phyloP scores from a whole-genome alignment of 2,113 vertebrate genomes.

The Bubalus kerabau region DNA sequence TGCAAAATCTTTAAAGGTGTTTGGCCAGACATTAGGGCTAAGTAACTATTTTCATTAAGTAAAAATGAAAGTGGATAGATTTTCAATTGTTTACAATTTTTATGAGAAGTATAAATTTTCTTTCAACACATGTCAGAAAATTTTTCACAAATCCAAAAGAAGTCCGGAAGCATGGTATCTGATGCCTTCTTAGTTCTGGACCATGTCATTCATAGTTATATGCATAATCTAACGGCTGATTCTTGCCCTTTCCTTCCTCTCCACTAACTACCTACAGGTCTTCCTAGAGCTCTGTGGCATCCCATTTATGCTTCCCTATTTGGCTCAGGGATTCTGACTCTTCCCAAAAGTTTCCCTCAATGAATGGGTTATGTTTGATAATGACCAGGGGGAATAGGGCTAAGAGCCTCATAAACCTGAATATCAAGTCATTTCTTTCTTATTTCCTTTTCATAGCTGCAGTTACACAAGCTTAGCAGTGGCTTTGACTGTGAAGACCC shows the following conservation, averaged over 20 bases:
- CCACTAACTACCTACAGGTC: neutral
- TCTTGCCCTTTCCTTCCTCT: neutral
- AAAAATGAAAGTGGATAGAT: neutral
- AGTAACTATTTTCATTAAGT: neutral
- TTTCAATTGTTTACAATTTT: neutral
- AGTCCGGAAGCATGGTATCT: neutral
- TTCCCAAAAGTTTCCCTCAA: neutral
- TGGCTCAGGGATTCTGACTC: neutral
- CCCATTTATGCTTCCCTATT: neutral
- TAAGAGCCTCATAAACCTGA: neutral
- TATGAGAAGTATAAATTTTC: neutral
- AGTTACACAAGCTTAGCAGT: neutral
- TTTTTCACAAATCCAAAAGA: neutral
- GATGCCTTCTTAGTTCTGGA: neutral
- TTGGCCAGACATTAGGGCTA: neutral
- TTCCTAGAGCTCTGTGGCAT: neutral
- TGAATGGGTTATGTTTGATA: neutral
- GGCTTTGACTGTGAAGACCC: neutral
- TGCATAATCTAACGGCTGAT: fast-evolving
- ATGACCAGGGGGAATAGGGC: neutral
- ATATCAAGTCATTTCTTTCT: neutral
- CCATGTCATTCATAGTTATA: neutral
- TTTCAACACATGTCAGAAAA: neutral
- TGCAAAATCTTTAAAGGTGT: neutral
- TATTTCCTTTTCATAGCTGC: neutral